A percentile compares a stretch with the other conserved stretches of the same genome.
Evolutionary conservation across 2,888 invertebrate genomes (phyloP).

Genomic region (Pandemis corylana): DNA sequence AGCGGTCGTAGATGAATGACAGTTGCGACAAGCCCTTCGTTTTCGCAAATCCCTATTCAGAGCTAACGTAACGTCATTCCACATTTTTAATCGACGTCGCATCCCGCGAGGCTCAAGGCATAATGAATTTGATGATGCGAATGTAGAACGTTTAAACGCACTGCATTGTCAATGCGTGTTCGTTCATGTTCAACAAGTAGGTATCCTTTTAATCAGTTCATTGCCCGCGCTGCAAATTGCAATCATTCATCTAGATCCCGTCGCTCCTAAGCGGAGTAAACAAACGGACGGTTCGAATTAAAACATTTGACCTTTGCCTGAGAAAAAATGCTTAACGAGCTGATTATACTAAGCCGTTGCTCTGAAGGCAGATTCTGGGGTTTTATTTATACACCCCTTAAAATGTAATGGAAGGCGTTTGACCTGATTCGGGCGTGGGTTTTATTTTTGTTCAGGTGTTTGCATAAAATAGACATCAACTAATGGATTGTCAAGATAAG

Average conservation of each 20-base stretch:
- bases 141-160: not conserved
- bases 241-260: conserved; percentile 30
- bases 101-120: not conserved
- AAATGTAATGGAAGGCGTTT: conserved; percentile 30
- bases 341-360: conserved; percentile 7
- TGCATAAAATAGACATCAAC: conserved; percentile 27
- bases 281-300: conserved; percentile 24
- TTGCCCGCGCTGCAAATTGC: conserved; percentile 36
- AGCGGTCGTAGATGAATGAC: conserved; percentile 28
- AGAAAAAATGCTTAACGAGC: conserved; percentile 17
- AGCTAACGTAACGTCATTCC: conserved; percentile 8
- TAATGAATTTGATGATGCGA: conserved; percentile 1
- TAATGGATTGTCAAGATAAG: conserved; percentile 31
- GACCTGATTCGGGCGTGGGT: conserved; percentile 30
- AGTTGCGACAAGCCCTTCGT: conserved; percentile 20
- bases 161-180: not conserved
- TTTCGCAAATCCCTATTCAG: conserved; percentile 5
- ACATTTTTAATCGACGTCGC: conserved; percentile 10
- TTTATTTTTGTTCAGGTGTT: conserved; percentile 24
- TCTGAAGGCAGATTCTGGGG: not conserved
- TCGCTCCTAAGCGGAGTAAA: conserved; percentile 21
- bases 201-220: conserved; percentile 20
- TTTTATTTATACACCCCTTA: conserved; percentile 7
- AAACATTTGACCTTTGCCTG: conserved; percentile 23
- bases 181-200: conserved; percentile 5